Percentiles rank a stretch among this genome's conserved stretches.
Evolutionary conservation across 2,797 vertebrate species (phyloP).

Genomic region (Meda fulgida): DNA sequence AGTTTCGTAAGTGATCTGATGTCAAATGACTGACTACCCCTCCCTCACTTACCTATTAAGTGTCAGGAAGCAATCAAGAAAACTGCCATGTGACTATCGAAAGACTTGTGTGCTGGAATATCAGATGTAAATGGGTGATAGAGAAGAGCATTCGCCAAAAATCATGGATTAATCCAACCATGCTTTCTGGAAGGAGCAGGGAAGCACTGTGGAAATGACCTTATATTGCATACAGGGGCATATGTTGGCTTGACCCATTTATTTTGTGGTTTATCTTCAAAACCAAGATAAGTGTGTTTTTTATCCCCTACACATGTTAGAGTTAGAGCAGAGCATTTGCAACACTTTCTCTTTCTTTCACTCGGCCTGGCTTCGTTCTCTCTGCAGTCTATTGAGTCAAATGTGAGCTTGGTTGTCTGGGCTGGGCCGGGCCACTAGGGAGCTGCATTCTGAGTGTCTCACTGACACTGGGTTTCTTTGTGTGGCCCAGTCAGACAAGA

Average conservation of each 20-base stretch:
- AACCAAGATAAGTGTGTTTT: conserved; percentile 22
- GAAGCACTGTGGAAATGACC: conserved; percentile 37
- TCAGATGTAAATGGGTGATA: conserved; percentile 48
- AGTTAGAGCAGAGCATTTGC: conserved; percentile 13
- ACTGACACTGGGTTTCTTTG: conserved; percentile 80
- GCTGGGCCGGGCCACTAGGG: conserved; percentile 71
- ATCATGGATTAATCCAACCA: conserved; percentile 31
- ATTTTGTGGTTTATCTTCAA: conserved; percentile 17
- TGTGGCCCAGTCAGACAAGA: conserved; percentile 73
- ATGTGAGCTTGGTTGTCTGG: conserved; percentile 70
- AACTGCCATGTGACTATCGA: conserved; percentile 52
- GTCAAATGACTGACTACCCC: conserved; percentile 47
- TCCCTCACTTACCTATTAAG: conserved; percentile 5
- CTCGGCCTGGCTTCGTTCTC: conserved; percentile 21
- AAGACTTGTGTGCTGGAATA: conserved; percentile 47
- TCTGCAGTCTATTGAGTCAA: conserved; percentile 67
- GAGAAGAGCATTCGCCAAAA: conserved; percentile 41
- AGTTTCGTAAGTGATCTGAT: conserved; percentile 48
- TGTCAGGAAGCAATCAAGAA: conserved; percentile 55
- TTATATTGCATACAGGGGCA: conserved; percentile 12
- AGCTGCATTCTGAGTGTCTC: conserved; percentile 76
- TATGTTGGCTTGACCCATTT: conserved; percentile 34
- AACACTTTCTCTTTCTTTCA: conserved; percentile 37
- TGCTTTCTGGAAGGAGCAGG: conserved; percentile 19
- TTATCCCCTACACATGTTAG: conserved; percentile 40